These are phyloP conservation scores for Scaptomyza flava DNA, from an alignment of 2,888 invertebrate species.

Conservation along the genomic window DNA sequence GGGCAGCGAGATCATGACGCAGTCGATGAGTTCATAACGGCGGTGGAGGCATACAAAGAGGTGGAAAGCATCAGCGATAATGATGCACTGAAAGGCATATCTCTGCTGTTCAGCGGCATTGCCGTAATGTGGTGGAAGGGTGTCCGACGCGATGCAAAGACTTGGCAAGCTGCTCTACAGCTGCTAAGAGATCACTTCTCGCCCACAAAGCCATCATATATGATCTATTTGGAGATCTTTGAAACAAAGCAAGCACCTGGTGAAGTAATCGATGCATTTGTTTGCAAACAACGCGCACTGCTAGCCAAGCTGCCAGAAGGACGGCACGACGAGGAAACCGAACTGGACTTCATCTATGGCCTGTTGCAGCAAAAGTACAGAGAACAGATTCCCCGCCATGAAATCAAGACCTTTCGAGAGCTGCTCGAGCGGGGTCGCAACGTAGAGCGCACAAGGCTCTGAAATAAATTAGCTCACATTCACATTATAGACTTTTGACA, in stretches of 20 bases:
- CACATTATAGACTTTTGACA: neutral
- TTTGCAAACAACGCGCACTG: slow-evolving; percentile 81
- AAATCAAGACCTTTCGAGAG: slow-evolving; percentile 76
- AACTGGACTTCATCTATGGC: slow-evolving; percentile 81
- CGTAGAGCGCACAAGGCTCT: slow-evolving; percentile 69
- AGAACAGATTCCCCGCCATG: slow-evolving; percentile 76
- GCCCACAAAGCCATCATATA: slow-evolving; percentile 81
- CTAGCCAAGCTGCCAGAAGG: slow-evolving; percentile 81
- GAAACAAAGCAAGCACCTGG: slow-evolving; percentile 61
- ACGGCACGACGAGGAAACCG: slow-evolving; percentile 80
- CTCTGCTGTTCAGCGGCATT: slow-evolving; percentile 73
- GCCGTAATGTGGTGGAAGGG: slow-evolving; percentile 82
- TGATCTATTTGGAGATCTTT: slow-evolving; percentile 81
- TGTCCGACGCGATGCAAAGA: slow-evolving; percentile 78
- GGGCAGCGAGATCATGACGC: slow-evolving; percentile 82
- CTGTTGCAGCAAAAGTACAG: slow-evolving; percentile 75
- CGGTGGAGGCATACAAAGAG: slow-evolving; percentile 81
- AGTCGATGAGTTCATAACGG: slow-evolving; percentile 81
- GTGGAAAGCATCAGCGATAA: slow-evolving; percentile 79
- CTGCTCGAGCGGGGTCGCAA: slow-evolving; percentile 77
- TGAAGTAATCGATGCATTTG: slow-evolving; percentile 74
- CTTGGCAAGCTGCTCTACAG: slow-evolving; percentile 75
- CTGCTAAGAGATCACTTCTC: slow-evolving; percentile 81
- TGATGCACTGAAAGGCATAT: slow-evolving; percentile 80
- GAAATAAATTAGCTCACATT: neutral